These are phyloP conservation scores for Drosophila sproati DNA, from an alignment of 1,140 invertebrate species.

Conservation along the genomic window DNA sequence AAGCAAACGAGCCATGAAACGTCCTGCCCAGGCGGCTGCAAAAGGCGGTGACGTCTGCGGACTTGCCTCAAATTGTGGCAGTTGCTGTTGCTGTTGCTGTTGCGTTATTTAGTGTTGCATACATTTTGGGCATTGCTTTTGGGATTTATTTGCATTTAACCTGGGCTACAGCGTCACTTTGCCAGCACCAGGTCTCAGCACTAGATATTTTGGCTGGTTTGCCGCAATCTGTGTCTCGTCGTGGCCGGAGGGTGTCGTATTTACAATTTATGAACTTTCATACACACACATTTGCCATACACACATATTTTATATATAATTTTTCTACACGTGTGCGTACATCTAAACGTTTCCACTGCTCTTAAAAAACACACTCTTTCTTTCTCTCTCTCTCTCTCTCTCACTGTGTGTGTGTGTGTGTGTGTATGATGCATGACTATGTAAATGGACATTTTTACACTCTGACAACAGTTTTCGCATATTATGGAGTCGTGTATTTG, in stretches of 20 bases:
- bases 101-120: slow-evolving; percentile 71
- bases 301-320: slow-evolving; percentile 41
- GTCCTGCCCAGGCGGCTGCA: slow-evolving; percentile 13
- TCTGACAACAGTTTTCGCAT: slow-evolving; percentile 72
- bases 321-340: slow-evolving; percentile 43
- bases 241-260: slow-evolving; percentile 51
- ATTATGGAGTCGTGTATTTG: slow-evolving; percentile 67
- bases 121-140: slow-evolving; percentile 64
- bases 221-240: slow-evolving; percentile 73
- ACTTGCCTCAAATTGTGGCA: slow-evolving; percentile 51
- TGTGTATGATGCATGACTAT: slow-evolving; percentile 76
- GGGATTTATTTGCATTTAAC: slow-evolving; percentile 80
- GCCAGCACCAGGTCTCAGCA: background rate
- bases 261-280: slow-evolving; percentile 78
- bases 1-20: slow-evolving; percentile 67
- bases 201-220: slow-evolving; percentile 68
- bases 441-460: slow-evolving; percentile 81
- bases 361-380: background rate
- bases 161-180: slow-evolving; percentile 20
- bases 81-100: slow-evolving; percentile 28
- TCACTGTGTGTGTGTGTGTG: slow-evolving; percentile 18
- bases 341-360: slow-evolving; percentile 40
- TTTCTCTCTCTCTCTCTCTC: background rate
- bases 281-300: slow-evolving; percentile 7
- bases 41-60: slow-evolving; percentile 47